phyloP scores from a whole-genome alignment of 92 coral and sea anemone genomes.

The Bergia puertoricense region DNA sequence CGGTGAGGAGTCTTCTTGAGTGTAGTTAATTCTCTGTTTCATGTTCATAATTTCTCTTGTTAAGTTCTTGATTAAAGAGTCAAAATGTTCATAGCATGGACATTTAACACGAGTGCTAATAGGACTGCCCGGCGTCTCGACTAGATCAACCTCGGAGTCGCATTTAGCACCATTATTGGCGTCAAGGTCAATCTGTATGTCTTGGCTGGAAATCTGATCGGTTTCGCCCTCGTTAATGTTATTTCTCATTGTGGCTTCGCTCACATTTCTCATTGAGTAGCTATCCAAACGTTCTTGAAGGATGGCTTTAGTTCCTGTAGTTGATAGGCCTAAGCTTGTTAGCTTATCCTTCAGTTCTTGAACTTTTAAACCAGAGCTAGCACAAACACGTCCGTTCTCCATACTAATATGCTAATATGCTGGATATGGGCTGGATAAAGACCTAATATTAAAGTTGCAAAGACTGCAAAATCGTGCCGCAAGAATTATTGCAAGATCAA shows the following conservation, averaged over 20 bases:
- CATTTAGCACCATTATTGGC: no score
- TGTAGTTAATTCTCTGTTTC: background rate
- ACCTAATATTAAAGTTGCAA: no score
- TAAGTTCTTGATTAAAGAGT: slow-evolving; percentile 1
- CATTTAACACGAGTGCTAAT: background rate
- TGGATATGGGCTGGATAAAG: no score
- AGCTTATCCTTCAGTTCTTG: background rate
- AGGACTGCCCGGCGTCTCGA: background rate
- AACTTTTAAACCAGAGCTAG: no score
- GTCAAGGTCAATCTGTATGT: no score
- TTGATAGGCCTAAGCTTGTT: slow-evolving; percentile 7
- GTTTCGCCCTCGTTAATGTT: no score
- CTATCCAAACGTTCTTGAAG: slow-evolving; percentile 1
- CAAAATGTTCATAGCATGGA: background rate
- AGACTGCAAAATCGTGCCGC: no score
- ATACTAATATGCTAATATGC: no score
- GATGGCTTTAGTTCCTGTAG: background rate
- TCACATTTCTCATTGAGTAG: slow-evolving; percentile 1
- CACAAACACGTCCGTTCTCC: no score
- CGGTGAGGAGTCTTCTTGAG: background rate
- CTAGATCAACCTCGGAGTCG: background rate
- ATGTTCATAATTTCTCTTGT: background rate
- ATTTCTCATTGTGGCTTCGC: background rate
- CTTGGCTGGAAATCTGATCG: no score
- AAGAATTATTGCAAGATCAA: no score